Base-by-base conservation (phyloP, 2,888 invertebrate species). In the Netelia fuscicornis region DNA sequence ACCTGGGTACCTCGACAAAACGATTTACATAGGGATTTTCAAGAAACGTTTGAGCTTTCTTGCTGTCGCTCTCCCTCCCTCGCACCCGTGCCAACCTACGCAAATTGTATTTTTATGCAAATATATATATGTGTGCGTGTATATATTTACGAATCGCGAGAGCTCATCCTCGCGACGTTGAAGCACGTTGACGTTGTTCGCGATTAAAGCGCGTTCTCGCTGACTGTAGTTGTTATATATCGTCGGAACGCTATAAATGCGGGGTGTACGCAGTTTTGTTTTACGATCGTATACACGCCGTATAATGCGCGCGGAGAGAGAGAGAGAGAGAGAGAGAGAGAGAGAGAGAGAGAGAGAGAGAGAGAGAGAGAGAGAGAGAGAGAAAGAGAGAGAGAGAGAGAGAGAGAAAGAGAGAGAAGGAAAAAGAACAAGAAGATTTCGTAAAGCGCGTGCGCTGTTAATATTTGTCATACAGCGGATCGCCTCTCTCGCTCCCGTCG, bases 81-180 rank as follows among this genome's bases (percentile, higher is more conserved):
- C 42, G 13, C 56, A 13, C n/a, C 30, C 58, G 68, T 68, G 60
- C 62, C 52, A 54, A 72, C 87, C 88, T 89, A 89, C 90, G 90
- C 87, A 88, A 90, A 88, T 89, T 88, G 87, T 89, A 90, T 91
- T 91, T 91, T 91, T 91, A 91, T 91, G 91, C 89, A 90, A 91
- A 91, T 91, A 86, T 89, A 90, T 90, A 91, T 91, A 90, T 30
- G 30, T 30, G 5, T 30, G 30, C 90, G 91, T 89, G 90, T 91
- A 91, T 91, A 80, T 60, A 80, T 86, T 84, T 80, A 86, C 30
- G 48, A 77, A 68, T 13, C 58, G 60, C 86, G 85, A 85, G 85
- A 84, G 84, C 87, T 87, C 88, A 82, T 87, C 76, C 56, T 30
- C 25, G 77, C 11, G 58, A 58, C 60, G 58, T 44, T 44, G 56